phyloP scores from a whole-genome alignment of 2,888 invertebrate genomes.

The Lydus trimaculatus region DNA sequence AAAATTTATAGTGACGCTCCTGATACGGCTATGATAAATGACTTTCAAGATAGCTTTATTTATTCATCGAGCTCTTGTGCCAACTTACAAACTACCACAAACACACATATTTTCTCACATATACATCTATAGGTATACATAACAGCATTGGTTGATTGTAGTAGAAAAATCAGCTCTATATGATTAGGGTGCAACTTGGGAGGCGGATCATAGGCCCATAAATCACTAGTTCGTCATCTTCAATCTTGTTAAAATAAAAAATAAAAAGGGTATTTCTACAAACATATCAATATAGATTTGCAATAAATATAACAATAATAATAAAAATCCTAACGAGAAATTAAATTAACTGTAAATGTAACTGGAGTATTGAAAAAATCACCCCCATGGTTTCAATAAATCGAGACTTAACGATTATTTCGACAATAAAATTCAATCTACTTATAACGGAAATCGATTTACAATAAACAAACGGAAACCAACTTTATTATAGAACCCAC shows the following conservation, averaged over 20 bases:
- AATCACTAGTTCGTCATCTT: conserved; percentile 16
- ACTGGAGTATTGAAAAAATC: conserved; percentile 3
- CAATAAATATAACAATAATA: neutral
- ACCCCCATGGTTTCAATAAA: neutral
- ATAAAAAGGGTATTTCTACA: neutral
- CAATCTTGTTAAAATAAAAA: neutral
- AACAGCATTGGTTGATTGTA: conserved; percentile 39
- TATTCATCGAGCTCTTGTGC: conserved; percentile 65
- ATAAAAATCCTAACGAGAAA: neutral
- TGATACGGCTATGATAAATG: conserved; percentile 68
- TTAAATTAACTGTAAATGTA: neutral
- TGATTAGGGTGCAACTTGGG: conserved; percentile 49
- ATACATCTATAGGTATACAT: neutral
- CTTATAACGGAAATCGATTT: conserved; percentile 9
- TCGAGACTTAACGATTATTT: conserved; percentile 4
- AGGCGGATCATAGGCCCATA: conserved; percentile 34
- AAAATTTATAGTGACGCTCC: conserved; percentile 64
- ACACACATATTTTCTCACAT: conserved; percentile 11
- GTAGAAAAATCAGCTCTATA: conserved; percentile 34
- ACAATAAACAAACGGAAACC: conserved; percentile 7
- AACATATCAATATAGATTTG: neutral
- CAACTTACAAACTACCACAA: conserved; percentile 40
- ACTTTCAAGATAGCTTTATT: conserved; percentile 68
- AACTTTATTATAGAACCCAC: neutral
- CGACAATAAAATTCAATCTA: conserved; percentile 7